Evolutionary conservation across 2,797 vertebrate genomes (phyloP), one percentile per base, ranked within the genome.

Genomic region (Helicolenus hilgendorfi): DNA sequence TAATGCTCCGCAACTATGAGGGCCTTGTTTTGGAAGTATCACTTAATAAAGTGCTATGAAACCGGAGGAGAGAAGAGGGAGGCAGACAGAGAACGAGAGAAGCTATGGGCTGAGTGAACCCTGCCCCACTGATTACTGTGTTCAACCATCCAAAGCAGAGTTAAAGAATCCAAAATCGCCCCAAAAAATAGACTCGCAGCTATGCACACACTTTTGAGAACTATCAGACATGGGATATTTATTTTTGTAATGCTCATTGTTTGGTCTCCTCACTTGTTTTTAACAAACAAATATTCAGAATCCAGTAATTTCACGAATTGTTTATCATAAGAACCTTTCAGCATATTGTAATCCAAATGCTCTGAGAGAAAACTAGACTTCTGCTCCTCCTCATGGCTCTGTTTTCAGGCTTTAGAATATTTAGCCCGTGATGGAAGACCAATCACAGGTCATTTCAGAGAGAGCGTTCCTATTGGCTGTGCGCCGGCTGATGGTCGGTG

Each of bases 31-130:
- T 86, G 88, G 78, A 92, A 85, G 90, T 86, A 89, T 92, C 79
- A 81, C 93, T 94, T 95, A 95, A 92, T 94, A 92, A 95, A 94
- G 90, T 83, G 84, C 81, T 89, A 90, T 94, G 95, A 96, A 96
- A 96, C 91, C 22, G 4, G 86, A 95, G 94, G 59, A 92, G 92
- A 74, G 85, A 74, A 26, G 73, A 80, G 59, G 79, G 77, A 85
- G 75, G 78, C 59, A 1, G 64, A 68, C 27, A 35, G 84, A 81
- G 79, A 84, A 72, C 15, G 27, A 62, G 63, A 90, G 58, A 26
- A 67, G 41, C 77, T 15, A 56, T 41, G 84, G 79, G 85, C 55
- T 26, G 71, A 49, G 67, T 68, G 55, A 78, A 72, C 77, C 62
- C 73, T 79, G 91, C 81, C 69, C 77, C 82, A 73, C 82, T 83